Conservation (phyloP, 1,140 invertebrate species). For the Neodiprion virginianus region DNA sequence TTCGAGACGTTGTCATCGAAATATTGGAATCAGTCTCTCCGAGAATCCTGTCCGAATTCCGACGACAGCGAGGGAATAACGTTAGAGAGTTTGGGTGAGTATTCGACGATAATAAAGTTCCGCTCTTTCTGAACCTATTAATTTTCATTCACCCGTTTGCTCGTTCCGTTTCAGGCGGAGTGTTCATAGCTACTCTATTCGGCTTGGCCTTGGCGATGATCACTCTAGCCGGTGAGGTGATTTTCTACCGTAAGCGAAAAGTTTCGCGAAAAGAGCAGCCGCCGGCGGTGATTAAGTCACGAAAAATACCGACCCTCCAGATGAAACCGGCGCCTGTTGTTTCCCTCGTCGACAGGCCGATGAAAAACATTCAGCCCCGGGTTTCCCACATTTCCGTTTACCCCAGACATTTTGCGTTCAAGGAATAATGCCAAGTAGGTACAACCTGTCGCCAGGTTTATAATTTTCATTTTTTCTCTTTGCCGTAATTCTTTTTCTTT, state of each 20-base stretch:
- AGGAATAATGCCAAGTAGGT: conserved; percentile 38
- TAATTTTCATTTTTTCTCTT: background rate
- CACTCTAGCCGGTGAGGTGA: conserved; percentile 79
- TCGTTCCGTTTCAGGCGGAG: conserved; percentile 71
- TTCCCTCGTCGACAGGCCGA: conserved; percentile 41
- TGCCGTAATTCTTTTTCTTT: too few relatives aligned
- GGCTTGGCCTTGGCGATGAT: conserved; percentile 83
- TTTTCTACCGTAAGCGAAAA: conserved; percentile 76
- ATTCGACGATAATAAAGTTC: background rate
- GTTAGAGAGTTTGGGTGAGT: conserved; percentile 80
- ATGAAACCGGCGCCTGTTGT: conserved; percentile 59
- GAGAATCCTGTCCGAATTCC: conserved; percentile 71
- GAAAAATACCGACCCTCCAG: conserved; percentile 49
- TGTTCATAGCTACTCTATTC: conserved; percentile 88
- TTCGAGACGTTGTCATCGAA: conserved; percentile 78
- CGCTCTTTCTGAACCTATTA: background rate
- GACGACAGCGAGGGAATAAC: conserved; percentile 89
- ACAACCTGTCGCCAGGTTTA: background rate
- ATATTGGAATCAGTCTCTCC: conserved; percentile 82
- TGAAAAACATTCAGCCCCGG: conserved; percentile 45
- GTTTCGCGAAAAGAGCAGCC: conserved; percentile 53
- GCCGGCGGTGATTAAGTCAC: conserved; percentile 43
- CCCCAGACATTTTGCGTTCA: conserved; percentile 57
- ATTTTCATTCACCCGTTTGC: background rate
- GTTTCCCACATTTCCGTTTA: conserved; percentile 64